Base-by-base conservation (phyloP, 2,888 invertebrate genomes). In the Cordilura impudica region DNA sequence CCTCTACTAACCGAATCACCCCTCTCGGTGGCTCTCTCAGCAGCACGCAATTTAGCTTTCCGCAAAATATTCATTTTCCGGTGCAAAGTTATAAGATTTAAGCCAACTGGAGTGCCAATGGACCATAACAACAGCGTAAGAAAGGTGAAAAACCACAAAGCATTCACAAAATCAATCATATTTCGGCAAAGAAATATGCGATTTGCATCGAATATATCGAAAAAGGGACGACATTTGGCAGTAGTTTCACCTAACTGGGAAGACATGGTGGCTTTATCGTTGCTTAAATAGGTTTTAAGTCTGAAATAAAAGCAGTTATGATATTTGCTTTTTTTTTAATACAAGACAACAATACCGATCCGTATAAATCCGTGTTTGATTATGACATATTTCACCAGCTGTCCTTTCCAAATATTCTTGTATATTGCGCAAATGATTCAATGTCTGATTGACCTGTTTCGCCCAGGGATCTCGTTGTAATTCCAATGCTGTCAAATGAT, bases 401-500 rank as follows among this genome's bases (percentile, higher is more conserved):
- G 94, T 93, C 85, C 93, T 93, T 84, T 94, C 93, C 79, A 96
- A 92, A 88, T 94, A 95, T 86, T 92, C 93, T 87, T 95, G 95
- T 54, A 95, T 93, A n/a, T 93, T 94, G 84, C 93, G 94, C 82
- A 95, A 91, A 85, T 95, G 94, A 71, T 93, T 93, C 5, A 95
- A 90, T 0, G 94, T 94, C 83, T 94, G 94, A 87, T 95, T 94
- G 75, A 90, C 89, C 89, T 94, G 94, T 78, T 92, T 92, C 81
- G 93, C 93, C 84, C 95, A 92, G 0, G 95, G 95, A 83, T 92
- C 91, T 82, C 94, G 87, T 84, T 95, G 93, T 6, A 96, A 90
- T 85, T 96, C 95, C 56, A 96, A 86, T 31, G 94, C 93, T 0
- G 95, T 95, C 83, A 96, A 89, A 86, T 94, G 94, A 88, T 94